Conservation (phyloP, 1,140 invertebrate species). For the Frieseomelitta varia region DNA sequence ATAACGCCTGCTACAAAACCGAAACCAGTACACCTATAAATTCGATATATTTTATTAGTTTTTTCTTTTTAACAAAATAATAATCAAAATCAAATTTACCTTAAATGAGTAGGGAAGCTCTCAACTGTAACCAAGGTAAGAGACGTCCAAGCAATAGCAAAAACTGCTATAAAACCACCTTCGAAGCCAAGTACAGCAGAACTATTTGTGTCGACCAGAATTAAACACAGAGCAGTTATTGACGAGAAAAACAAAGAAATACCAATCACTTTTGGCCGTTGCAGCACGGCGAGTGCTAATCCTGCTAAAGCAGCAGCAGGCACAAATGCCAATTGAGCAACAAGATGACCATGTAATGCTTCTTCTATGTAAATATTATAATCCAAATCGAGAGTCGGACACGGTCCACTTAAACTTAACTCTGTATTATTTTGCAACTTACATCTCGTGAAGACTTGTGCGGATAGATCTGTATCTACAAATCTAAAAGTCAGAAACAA, state of each 20-base stretch:
- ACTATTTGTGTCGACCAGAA: conserved; percentile 70
- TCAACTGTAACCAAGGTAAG: conserved; percentile 75
- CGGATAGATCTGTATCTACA: conserved; percentile 82
- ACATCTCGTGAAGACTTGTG: conserved; percentile 80
- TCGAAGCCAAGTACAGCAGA: conserved; percentile 75
- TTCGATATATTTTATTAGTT: conserved; percentile 3
- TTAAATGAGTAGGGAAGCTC: conserved; percentile 76
- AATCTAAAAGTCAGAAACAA: conserved; percentile 75
- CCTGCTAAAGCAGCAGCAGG: conserved; percentile 74
- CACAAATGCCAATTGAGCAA: conserved; percentile 75
- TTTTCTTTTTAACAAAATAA: not conserved
- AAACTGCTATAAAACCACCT: conserved; percentile 74
- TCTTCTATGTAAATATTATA: conserved; percentile 80
- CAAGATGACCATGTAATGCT: conserved; percentile 75
- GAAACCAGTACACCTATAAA: conserved; percentile 75
- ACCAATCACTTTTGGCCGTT: conserved; percentile 77
- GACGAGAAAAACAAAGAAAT: conserved; percentile 76
- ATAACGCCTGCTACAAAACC: conserved; percentile 74
- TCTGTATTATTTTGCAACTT: conserved; percentile 81
- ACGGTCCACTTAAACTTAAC: conserved; percentile 73
- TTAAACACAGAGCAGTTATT: conserved; percentile 70
- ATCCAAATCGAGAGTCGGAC: conserved; percentile 77
- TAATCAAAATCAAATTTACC: conserved; percentile 56
- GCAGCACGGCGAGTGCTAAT: conserved; percentile 70
- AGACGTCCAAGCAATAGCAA: conserved; percentile 75